Evolutionary conservation across 1,140 invertebrate genomes (phyloP), one percentile per base, ranked within the genome.

Genomic region (Drosophila quadrilineata): DNA sequence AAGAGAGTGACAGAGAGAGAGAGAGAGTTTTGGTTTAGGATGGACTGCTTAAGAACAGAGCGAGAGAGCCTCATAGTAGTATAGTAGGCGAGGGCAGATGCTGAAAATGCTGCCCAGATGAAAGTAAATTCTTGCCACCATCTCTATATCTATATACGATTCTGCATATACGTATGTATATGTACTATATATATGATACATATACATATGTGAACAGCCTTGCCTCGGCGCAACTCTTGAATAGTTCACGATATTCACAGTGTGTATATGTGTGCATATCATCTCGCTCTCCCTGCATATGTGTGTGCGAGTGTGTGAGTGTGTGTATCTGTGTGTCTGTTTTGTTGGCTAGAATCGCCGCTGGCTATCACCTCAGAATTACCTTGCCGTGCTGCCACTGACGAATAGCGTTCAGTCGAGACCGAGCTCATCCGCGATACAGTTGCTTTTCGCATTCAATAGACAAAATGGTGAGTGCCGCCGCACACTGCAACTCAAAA

Each of bases 371-470:
- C 86, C 86, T 88, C 74, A 86, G 86, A 88, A 88, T 82, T 88
- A 87, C 87, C 87, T 89, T 88, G 80, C 84, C 87, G 76, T 82
- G 33, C 68, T 68, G 87, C 76, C 74, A 71, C 72, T 70, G 75
- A 88, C 75, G 87, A 75, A 82, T 77, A 88, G 63, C 79, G 86
- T 88, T 89, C 88, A 89, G 88, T 89, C 88, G 88, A 89, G 88
- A 89, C 88, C 86, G 88, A 89, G 86, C 85, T 89, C 84, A 89
- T 89, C 77, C 88, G 88, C 88, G 88, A 80, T 86, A 89, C 87
- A 89, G 88, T 89, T 89, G 85, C 75, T 75, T 88, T 89, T 74
- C 72, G 74, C 80, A 88, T 87, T 72, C 43, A 84, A 89, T 76
- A 89, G 77, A 88, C 88, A 89, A 89, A 88, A 89, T 89, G 88